Conservation (phyloP, 2,888 invertebrate genomes). For the Oscheius onirici region DNA sequence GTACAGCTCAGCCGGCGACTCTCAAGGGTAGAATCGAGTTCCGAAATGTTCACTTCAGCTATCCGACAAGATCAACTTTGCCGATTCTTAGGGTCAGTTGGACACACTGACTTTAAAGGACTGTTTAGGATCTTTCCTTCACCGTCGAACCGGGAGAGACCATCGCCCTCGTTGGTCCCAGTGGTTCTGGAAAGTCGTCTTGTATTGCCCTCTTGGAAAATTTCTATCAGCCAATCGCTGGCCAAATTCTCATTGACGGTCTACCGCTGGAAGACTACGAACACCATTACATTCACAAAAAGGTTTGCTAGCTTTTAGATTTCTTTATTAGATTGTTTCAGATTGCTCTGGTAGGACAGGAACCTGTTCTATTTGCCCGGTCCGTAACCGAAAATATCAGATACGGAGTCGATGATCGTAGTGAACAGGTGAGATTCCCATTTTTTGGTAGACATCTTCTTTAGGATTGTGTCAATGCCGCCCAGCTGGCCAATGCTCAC, state of each 20-base stretch:
- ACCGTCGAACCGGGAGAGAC: slow-evolving; percentile 73
- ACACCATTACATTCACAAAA: slow-evolving; percentile 73
- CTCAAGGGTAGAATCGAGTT: slow-evolving; percentile 80
- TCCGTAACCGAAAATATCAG: slow-evolving; percentile 71
- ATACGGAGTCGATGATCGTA: slow-evolving; percentile 63
- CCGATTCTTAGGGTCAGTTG: slow-evolving; percentile 78
- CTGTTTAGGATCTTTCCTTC: slow-evolving; percentile 72
- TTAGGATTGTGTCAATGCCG: slow-evolving; percentile 67
- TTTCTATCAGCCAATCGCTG: slow-evolving; percentile 73
- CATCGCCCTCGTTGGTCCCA: slow-evolving; percentile 73
- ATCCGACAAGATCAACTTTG: slow-evolving; percentile 83
- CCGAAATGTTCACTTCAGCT: slow-evolving; percentile 82
- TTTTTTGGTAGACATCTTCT: slow-evolving; percentile 16
- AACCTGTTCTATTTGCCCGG: slow-evolving; percentile 74
- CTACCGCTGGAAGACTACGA: slow-evolving; percentile 72
- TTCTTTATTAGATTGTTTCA: slow-evolving; percentile 36
- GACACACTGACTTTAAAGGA: not conserved
- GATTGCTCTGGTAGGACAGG: slow-evolving; percentile 74
- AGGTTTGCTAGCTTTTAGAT: slow-evolving; percentile 60
- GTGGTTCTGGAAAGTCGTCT: slow-evolving; percentile 74
- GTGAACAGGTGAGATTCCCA: slow-evolving; percentile 35
- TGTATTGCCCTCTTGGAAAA: slow-evolving; percentile 74
- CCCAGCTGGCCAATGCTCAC: slow-evolving; percentile 73
- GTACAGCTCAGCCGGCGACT: slow-evolving; percentile 45
- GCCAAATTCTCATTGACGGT: slow-evolving; percentile 72